A percentile compares a stretch with the other conserved stretches of the same genome.
phyloP scores from a whole-genome alignment of 2,888 invertebrate species.

The Lasioglossum villosulum region DNA sequence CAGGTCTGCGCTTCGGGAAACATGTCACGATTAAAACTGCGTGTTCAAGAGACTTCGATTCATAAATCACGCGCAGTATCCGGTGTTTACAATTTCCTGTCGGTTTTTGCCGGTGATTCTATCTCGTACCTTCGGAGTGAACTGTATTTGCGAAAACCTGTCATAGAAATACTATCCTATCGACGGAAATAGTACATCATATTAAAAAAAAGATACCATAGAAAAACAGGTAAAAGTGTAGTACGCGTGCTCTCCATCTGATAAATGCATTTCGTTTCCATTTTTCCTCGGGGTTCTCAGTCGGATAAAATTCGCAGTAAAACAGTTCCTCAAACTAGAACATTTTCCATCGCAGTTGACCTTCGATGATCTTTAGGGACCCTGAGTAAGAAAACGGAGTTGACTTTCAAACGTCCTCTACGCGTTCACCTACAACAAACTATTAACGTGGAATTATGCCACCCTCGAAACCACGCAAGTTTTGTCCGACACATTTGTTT shows the following conservation, averaged over 20 bases:
- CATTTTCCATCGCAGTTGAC: too few relatives aligned
- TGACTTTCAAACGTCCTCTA: too few relatives aligned
- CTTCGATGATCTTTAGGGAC: too few relatives aligned
- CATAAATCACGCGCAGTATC: not conserved
- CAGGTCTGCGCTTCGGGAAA: not conserved
- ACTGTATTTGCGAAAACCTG: not conserved
- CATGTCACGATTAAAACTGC: constrained; percentile 12
- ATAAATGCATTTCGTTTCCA: not conserved
- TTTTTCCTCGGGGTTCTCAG: not conserved
- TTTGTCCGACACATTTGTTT: too few relatives aligned
- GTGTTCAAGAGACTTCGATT: constrained; percentile 3
- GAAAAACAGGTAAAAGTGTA: not conserved
- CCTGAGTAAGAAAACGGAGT: too few relatives aligned
- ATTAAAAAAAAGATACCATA: not conserved
- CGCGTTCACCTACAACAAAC: too few relatives aligned
- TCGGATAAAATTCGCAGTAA: not conserved
- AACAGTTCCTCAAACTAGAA: too few relatives aligned
- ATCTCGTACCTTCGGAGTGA: not conserved
- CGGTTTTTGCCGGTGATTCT: not conserved
- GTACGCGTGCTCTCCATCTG: not conserved
- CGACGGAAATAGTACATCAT: not conserved
- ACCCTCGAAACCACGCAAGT: too few relatives aligned
- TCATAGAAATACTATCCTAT: not conserved
- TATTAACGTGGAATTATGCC: too few relatives aligned
- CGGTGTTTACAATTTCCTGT: constrained; percentile 25